These are phyloP conservation scores for Liodrosophila aerea DNA, from an alignment of 2,888 invertebrate species.

Conservation along the genomic window DNA sequence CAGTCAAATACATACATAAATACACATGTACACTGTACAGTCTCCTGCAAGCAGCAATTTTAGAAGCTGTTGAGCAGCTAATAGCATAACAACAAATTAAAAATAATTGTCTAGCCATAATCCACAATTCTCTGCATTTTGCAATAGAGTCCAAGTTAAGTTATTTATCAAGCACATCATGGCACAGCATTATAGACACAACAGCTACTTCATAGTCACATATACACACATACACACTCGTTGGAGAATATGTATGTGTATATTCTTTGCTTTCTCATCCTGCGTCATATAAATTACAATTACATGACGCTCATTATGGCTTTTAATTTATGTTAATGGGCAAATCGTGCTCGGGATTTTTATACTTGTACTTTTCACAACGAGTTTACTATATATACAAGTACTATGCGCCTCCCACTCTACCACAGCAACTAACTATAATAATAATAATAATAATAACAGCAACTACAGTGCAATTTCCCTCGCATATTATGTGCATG, in stretches of 20 bases:
- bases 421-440: constrained; percentile 24
- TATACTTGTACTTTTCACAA: constrained; percentile 13
- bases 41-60: not conserved
- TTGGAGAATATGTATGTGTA: not conserved
- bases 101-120: constrained; percentile 16
- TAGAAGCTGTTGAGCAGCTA: not conserved
- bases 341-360: constrained; percentile 66
- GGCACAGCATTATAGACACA: not conserved
- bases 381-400: not conserved
- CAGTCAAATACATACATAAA: too few relatives aligned
- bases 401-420: constrained; percentile 2
- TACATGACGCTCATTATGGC: constrained; percentile 70
- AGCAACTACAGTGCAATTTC: constrained; percentile 51
- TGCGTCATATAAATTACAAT: constrained; percentile 65
- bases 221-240: too few relatives aligned
- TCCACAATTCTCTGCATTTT: constrained; percentile 8
- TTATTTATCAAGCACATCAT: constrained; percentile 1
- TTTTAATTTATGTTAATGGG: constrained; percentile 77
- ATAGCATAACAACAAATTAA: constrained; percentile 13
- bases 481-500: constrained; percentile 45
- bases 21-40: too few relatives aligned
- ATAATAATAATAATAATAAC: constrained; percentile 1
- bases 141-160: constrained; percentile 3
- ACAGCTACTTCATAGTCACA: constrained; percentile 12
- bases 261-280: constrained; percentile 18